Base-by-base conservation (phyloP, 2,888 invertebrate species). In the Ceriagrion tenellum region DNA sequence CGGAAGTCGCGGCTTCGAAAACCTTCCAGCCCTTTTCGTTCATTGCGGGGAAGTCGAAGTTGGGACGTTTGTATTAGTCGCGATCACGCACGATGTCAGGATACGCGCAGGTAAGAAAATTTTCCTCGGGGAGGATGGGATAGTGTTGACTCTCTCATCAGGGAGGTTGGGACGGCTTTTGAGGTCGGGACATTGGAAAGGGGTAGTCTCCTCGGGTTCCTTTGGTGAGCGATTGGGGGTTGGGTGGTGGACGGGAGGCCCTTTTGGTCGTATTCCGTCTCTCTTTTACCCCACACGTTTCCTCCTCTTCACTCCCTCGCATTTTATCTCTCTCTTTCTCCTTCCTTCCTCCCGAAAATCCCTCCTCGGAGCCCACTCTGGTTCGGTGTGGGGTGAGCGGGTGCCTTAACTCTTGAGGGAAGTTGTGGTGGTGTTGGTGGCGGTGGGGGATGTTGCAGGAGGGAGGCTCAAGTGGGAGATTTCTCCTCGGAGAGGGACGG, bases 1-100 rank as follows among this genome's bases (percentile, higher is more conserved):
- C 47, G 93, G 93, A 93, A 93, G 93, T 93, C 93, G 93, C 93
- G 93, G 69, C 93, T 93, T 93, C 93, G 69, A 93, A 93, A 93
- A 93, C 90, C 56, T 90, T 95, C 59, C 88, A 30, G 47, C 35
- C 26, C 55, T 55, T 88, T 88, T 95, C 56, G 55, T 55, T 3
- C 47, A n/a, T 90, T 35, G 81, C 88, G 93, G 40, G 40, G 55
- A 55, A 40, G 16, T 40, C 69, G 81, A 40, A 55, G 81, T 74
- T n/a, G 95, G 95, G 56, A 88, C 56, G 69, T 93, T 93, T 91
- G 56, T 93, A 47, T 40, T 55, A 81, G 81, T 81, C 47, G 69
- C 93, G 69, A 93, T 93, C 47, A 40, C 69, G 26, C 47, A 69
- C 47, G 69, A 93, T 93, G 93, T 93, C 93, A n/a, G 93, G 93